A percentile compares a stretch with the other conserved stretches of the same genome.
Conservation (phyloP, 2,888 invertebrate species). For the Geotrupes spiniger region DNA sequence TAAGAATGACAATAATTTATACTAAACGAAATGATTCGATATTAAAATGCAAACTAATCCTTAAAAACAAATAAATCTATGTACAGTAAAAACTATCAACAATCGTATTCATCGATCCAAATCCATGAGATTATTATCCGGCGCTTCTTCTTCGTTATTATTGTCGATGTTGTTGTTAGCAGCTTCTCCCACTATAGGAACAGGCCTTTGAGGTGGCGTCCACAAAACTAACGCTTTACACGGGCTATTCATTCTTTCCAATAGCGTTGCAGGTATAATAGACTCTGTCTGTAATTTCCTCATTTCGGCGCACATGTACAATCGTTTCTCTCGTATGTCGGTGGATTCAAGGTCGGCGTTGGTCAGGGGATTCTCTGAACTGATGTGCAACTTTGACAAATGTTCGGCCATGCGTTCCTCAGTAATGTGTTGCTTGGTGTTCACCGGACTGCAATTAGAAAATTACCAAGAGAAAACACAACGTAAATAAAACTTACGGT, state of each 20-base stretch:
- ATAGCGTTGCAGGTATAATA: conserved; percentile 63
- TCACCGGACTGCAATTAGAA: conserved; percentile 14
- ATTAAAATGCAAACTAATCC: too few species aligned
- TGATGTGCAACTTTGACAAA: conserved; percentile 71
- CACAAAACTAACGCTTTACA: conserved; percentile 79
- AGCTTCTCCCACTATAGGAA: conserved; percentile 34
- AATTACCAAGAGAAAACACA: conserved; percentile 7
- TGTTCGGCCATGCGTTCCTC: conserved; percentile 84
- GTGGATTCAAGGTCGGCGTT: conserved; percentile 37
- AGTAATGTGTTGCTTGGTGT: conserved; percentile 72
- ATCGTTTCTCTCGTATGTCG: conserved; percentile 42
- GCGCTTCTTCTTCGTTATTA: conserved; percentile 49
- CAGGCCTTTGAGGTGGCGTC: conserved; percentile 60
- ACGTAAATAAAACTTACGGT: conserved; percentile 39
- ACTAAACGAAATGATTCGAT: too few species aligned
- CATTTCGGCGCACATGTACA: conserved; percentile 68
- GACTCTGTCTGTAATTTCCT: conserved; percentile 64
- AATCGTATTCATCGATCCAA: conserved; percentile 23
- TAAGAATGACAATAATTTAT: too few species aligned
- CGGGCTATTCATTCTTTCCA: conserved; percentile 65
- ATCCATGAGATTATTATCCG: conserved; percentile 46
- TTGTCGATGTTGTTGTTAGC: conserved; percentile 47
- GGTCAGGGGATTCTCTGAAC: conserved; percentile 44
- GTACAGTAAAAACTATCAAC: neutral
- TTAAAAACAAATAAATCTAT: conserved; percentile 1